These are phyloP conservation scores for Poeciliopsis turrubarensis DNA, from an alignment of 2,113 vertebrate species.

Conservation along the genomic window DNA sequence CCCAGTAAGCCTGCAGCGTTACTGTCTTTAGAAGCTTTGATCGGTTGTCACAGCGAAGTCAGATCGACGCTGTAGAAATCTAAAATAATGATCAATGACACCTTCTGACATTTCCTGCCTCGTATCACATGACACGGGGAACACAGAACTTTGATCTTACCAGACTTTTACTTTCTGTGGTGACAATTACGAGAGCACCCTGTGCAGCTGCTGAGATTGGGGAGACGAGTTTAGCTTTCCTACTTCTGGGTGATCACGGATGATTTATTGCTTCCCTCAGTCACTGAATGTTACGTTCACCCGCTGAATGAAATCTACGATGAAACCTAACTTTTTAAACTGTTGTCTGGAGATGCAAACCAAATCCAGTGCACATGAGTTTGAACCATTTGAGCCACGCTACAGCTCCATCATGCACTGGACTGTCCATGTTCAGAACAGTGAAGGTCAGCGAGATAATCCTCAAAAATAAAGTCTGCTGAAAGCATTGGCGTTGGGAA, in stretches of 20 bases:
- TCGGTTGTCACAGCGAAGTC: neutral
- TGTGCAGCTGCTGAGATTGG: neutral
- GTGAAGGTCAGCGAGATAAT: neutral
- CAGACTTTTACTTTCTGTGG: slow-evolving; percentile 50
- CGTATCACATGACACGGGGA: slow-evolving; percentile 28
- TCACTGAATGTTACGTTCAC: neutral
- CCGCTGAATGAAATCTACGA: neutral
- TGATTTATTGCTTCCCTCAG: neutral
- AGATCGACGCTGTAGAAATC: neutral
- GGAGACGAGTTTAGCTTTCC: neutral
- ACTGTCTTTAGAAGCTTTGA: neutral
- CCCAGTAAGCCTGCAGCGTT: neutral
- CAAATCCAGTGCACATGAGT: neutral
- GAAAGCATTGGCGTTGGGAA: too few relatives aligned
- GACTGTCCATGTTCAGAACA: neutral
- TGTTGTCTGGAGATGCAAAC: neutral
- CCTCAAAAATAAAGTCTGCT: neutral
- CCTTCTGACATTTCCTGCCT: slow-evolving; percentile 3
- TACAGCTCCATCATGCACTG: neutral
- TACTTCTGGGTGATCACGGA: too few relatives aligned
- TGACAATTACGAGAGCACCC: neutral
- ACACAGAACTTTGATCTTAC: slow-evolving; percentile 35
- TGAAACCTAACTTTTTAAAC: neutral
- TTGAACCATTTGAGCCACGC: neutral
- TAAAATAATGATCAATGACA: neutral